Conservation (phyloP, 2,113 vertebrate genomes). For the Glaucidium brasilianum region DNA sequence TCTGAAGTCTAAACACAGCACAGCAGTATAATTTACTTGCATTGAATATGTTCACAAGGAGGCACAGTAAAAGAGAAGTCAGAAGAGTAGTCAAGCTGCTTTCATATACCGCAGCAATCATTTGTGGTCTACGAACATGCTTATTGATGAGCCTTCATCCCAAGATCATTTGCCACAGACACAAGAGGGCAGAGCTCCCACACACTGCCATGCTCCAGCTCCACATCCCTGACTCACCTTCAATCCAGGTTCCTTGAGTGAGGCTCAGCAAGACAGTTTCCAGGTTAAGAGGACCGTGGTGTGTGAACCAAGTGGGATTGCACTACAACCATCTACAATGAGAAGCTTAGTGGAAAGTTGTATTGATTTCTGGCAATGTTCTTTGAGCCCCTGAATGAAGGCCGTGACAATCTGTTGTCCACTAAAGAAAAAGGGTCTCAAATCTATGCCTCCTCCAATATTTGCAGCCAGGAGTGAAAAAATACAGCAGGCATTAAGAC, state of each 20-base stretch:
- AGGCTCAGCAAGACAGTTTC: not conserved
- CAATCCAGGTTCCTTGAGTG: not conserved
- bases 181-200: not conserved
- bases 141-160: not conserved
- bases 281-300: not conserved
- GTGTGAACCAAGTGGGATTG: not conserved
- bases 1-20: not conserved
- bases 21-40: not conserved
- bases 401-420: not conserved
- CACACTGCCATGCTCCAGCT: not conserved
- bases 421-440: not conserved
- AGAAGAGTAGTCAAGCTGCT: not conserved
- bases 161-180: not conserved
- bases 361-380: not conserved
- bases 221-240: not conserved
- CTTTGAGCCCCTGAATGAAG: not conserved
- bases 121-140: no score
- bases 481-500: not conserved
- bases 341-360: not conserved
- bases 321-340: not conserved
- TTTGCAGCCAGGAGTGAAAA: not conserved
- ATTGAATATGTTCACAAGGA: not conserved
- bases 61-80: not conserved
- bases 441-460: not conserved
- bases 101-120: not conserved